These are phyloP conservation scores for Colinus virginianus DNA, from an alignment of 2,113 vertebrate genomes.

Conservation along the genomic window DNA sequence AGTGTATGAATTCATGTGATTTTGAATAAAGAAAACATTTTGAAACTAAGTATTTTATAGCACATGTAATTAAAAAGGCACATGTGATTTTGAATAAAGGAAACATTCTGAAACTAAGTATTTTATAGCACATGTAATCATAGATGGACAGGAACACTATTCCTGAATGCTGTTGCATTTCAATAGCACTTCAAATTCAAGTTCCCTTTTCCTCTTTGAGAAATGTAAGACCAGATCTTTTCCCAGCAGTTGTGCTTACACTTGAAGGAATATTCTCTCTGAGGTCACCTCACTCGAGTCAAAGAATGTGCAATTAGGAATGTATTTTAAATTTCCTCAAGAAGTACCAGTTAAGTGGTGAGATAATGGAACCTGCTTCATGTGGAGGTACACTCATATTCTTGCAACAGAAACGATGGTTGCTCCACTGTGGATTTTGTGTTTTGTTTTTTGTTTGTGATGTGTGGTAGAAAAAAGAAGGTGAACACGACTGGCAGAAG, in stretches of 20 bases:
- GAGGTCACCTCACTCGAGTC: not conserved
- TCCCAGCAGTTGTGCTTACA: not conserved
- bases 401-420: not conserved
- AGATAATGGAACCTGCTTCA: not conserved
- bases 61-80: not conserved
- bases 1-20: not conserved
- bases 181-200: not conserved
- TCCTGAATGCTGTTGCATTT: not conserved
- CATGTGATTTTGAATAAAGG: not conserved
- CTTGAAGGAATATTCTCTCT: not conserved
- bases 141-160: not conserved
- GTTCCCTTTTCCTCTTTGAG: not conserved
- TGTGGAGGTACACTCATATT: not conserved
- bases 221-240: not conserved
- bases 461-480: not conserved
- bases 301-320: conserved; percentile 5
- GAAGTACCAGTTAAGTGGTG: not conserved
- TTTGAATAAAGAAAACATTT: not conserved
- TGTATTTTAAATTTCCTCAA: not conserved
- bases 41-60: not conserved
- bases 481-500: not conserved
- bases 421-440: not conserved
- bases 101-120: not conserved
- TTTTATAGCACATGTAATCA: not conserved
- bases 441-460: not conserved